Evolutionary conservation across 2,888 invertebrate species (phyloP).

Genomic region (Gandaritis pyraliata): DNA sequence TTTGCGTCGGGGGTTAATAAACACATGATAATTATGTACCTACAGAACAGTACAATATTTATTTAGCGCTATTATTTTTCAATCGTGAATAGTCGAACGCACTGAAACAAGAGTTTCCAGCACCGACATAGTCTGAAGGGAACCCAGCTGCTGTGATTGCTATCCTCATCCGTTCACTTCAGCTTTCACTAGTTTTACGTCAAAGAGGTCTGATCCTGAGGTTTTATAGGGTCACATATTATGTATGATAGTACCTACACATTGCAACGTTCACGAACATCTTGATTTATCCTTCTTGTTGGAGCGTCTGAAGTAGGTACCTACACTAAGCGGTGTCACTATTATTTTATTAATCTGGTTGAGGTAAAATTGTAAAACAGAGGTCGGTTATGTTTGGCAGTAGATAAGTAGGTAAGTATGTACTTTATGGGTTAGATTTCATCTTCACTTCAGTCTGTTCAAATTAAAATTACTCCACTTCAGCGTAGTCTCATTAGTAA

Average conservation of each 20-base stretch:
- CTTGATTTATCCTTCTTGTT: constrained; percentile 3
- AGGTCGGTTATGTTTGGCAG: constrained; percentile 5
- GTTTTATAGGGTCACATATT: constrained; percentile 6
- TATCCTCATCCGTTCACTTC: constrained; percentile 26
- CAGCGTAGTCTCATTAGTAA: no score
- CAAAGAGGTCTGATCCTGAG: not conserved
- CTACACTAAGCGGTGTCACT: constrained; percentile 2
- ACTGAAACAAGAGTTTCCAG: constrained; percentile 9
- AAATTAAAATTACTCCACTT: no score
- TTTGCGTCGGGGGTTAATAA: no score
- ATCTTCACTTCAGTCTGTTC: no score
- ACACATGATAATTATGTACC: no score
- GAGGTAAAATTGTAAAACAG: constrained; percentile 5
- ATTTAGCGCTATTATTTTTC: no score
- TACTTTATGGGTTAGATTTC: no score
- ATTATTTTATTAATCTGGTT: constrained; percentile 4
- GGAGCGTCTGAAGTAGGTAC: constrained; percentile 2
- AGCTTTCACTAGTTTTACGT: not conserved
- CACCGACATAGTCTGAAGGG: constrained; percentile 11
- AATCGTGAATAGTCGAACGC: constrained; percentile 5
- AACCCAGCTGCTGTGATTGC: constrained; percentile 35
- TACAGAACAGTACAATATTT: no score
- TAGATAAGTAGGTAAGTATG: no score
- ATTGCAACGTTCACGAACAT: constrained; percentile 20
- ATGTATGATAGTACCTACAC: no score